Base-by-base conservation (phyloP, 2,113 vertebrate species). In the Antechinus flavipes region DNA sequence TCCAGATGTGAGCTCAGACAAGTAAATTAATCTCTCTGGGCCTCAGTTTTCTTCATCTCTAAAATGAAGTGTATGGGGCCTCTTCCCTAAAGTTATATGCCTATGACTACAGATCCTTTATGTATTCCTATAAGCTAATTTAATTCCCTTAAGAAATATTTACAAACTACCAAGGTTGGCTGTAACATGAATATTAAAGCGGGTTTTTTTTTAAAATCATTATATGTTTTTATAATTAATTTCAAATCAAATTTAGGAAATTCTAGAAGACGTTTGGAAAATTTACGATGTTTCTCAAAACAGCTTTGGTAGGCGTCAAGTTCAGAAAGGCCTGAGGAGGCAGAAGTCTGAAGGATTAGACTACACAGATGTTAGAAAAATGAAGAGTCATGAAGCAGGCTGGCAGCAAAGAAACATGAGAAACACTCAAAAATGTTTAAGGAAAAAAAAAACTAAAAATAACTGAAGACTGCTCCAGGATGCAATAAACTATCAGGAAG, bases 341-440 rank as follows among this genome's bases (percentile, higher is more conserved):
- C 95, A 94, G 98, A 98, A 98, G 95, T 97, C 97, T 97, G 95
- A 98, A 91, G 97, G 95, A 98, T 98, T 96, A 96, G 92, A 98
- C 97, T 98, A 96, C 90, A 93, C 52, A 98, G 94, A 97, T 97
- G 93, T 98, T 98, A 98, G 93, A 98, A 98, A 98, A 98, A 95
- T 97, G 96, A 98, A 98, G 96, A 98, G 96, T 97, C 97, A 98
- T 97, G 94, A 98, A 98, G 96, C 92, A 98, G 95, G 92, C 95
- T 98, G 96, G 97, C 84, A 98, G 93, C 97, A 98, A 97, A 93
- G 95, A 95, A 98, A 98, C 92, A 96, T 95, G 92, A 98, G 90
- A 98, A 98, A 97, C 93, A 98, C 26, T 89, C 52, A 97, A 94
- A 68, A 98, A 93, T 97, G 97, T 90, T 98, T 97, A 97, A 98